phyloP scores from a whole-genome alignment of 1,140 invertebrate species.

The Neotoxoptera formosana region DNA sequence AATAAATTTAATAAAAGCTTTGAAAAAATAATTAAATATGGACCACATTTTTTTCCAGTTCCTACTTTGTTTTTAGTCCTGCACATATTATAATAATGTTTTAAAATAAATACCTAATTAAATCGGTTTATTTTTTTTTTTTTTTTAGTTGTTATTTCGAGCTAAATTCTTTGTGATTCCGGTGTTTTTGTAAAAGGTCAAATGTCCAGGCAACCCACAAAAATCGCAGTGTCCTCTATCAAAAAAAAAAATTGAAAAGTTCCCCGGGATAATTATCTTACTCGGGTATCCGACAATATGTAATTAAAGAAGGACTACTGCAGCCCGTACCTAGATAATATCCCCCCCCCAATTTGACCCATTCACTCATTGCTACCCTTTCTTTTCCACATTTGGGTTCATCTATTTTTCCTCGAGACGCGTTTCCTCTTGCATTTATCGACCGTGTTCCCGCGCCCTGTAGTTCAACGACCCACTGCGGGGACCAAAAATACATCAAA shows the following conservation, averaged over 20 bases:
- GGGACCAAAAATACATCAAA: slow-evolving; percentile 49
- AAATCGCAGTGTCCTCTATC: slow-evolving; percentile 5
- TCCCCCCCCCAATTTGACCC: neutral
- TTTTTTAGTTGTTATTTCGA: neutral
- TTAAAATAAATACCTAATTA: neutral
- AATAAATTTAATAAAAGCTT: neutral
- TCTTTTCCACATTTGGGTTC: slow-evolving; percentile 15
- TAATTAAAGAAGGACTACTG: slow-evolving; percentile 33
- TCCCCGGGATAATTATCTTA: neutral
- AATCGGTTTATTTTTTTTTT: neutral
- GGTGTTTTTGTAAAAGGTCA: slow-evolving; percentile 17
- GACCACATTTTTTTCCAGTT: neutral
- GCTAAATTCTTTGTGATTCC: neutral
- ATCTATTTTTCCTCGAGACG: slow-evolving; percentile 25
- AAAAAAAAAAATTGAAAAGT: neutral
- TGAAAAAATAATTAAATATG: neutral
- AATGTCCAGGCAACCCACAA: neutral
- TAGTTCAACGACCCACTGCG: slow-evolving; percentile 31
- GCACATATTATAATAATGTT: neutral
- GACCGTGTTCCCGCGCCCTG: slow-evolving; percentile 4
- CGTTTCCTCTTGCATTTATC: slow-evolving; percentile 21
- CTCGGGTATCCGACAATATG: slow-evolving; percentile 26
- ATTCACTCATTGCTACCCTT: neutral
- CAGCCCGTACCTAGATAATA: neutral
- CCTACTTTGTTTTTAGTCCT: neutral